Base-by-base conservation (phyloP, 2,888 invertebrate genomes). In the Eueremaeus valkanovi region DNA sequence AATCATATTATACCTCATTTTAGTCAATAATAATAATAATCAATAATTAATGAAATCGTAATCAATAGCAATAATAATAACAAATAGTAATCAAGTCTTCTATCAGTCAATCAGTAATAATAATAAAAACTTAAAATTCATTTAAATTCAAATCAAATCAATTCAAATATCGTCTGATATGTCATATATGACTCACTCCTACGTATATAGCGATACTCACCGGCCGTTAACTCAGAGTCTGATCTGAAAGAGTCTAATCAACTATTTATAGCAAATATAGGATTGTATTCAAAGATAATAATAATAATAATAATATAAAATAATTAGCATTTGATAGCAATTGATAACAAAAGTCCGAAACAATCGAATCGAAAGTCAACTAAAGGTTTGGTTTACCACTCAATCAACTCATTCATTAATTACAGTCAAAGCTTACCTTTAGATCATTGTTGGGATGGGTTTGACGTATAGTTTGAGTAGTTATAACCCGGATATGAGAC, bases 401-500 rank as follows among this genome's bases (percentile, higher is more conserved):
- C 31, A 61, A 31, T 61, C 33, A 61, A 31, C n/a, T n/a, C n/a
- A n/a, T n/a, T 21, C 51, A 51, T 21, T 51, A 6, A 40, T 40
- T 40, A 40, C n/a, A 45, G 24, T 55, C 13, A 55, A 61, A 29
- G 31, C 61, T 61, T 5, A 61, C 61, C 61, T 61, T 6, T 51
- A 45, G 73, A 27, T 73, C 55, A 21, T n/a, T 73, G 24, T 33
- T 45, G 33, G 5, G 73, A 45, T 45, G 73, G 16, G 31, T 51
- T 51, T 3, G 24, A 13, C 2, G 45, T 5, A 31, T 73, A 73
- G 31, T 73, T 73, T 11, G 51, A 49, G 36, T 58, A 73, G 24
- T 73, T 73, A 55, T 73, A 73, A 33, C 73, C 55, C 13, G 58
- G 73, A 21, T 73, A 73, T 24, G 73, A 58, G 1, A 58, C 58